These are phyloP conservation scores for Macrophya annulata DNA, from an alignment of 2,888 invertebrate genomes.

Conservation along the genomic window DNA sequence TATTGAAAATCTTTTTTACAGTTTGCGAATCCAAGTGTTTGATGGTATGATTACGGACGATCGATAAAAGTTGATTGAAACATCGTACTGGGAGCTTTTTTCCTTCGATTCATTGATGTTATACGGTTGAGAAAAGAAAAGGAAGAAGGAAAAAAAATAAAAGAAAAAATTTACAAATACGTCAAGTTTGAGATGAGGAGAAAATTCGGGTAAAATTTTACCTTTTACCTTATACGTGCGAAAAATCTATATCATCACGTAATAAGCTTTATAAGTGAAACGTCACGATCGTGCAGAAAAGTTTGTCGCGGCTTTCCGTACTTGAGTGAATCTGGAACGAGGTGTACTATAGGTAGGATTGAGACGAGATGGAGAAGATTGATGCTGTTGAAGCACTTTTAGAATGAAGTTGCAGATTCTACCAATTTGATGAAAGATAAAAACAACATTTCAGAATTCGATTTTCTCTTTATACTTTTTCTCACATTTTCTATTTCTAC, in stretches of 20 bases:
- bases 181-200: neutral
- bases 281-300: neutral
- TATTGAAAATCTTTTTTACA: neutral
- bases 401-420: neutral
- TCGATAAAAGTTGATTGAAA: neutral
- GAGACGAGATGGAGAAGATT: neutral
- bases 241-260: neutral
- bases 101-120: neutral
- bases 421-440: neutral
- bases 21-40: neutral
- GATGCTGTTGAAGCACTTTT: constrained; percentile 8
- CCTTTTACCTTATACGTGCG: neutral
- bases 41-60: neutral
- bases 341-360: neutral
- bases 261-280: constrained; percentile 44
- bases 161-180: no score
- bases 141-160: no score
- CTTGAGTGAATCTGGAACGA: neutral
- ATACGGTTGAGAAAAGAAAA: neutral
- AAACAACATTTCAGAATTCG: neutral
- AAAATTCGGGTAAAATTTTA: neutral
- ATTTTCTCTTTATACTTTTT: neutral
- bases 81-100: no score
- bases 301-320: constrained; percentile 3
- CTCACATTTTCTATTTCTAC: neutral